These are phyloP conservation scores for Cetoscarus ocellatus DNA, from an alignment of 2,797 vertebrate species.

Conservation along the genomic window DNA sequence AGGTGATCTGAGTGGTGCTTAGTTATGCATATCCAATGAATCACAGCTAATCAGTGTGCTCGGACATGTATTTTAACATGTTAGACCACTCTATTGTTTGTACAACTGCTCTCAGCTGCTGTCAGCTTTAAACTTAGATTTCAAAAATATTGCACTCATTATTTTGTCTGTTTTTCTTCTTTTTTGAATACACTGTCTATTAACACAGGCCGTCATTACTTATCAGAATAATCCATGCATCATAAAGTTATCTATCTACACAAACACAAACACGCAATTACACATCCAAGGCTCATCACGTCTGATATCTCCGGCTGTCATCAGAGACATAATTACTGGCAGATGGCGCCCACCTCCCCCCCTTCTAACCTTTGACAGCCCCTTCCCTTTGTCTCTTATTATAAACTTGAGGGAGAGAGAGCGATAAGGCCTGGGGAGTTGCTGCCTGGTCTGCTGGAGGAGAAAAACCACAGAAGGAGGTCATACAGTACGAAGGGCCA, in stretches of 20 bases:
- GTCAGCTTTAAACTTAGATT: background rate
- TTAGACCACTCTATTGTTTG: background rate
- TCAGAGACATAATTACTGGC: constrained; percentile 80
- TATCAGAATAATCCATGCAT: background rate
- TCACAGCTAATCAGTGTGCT: constrained; percentile 50
- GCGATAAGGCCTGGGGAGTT: constrained; percentile 69
- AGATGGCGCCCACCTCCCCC: constrained; percentile 71
- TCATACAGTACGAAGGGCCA: constrained; percentile 45
- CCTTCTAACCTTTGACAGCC: constrained; percentile 75
- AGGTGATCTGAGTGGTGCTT: constrained; percentile 66
- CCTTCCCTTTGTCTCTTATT: constrained; percentile 33
- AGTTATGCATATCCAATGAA: constrained; percentile 70
- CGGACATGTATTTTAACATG: constrained; percentile 24
- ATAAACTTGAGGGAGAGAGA: constrained; percentile 53
- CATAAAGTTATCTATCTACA: background rate
- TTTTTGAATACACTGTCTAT: background rate
- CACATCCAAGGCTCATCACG: constrained; percentile 26
- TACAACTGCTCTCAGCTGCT: background rate
- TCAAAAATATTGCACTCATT: background rate
- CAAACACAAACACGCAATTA: constrained; percentile 33
- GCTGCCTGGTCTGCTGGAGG: constrained; percentile 49
- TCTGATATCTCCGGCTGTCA: constrained; percentile 54
- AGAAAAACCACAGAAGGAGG: constrained; percentile 53
- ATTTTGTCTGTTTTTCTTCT: background rate
- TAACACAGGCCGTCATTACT: background rate